Evolutionary conservation across 2,113 vertebrate species (phyloP).

Genomic region (Jacana jacana): DNA sequence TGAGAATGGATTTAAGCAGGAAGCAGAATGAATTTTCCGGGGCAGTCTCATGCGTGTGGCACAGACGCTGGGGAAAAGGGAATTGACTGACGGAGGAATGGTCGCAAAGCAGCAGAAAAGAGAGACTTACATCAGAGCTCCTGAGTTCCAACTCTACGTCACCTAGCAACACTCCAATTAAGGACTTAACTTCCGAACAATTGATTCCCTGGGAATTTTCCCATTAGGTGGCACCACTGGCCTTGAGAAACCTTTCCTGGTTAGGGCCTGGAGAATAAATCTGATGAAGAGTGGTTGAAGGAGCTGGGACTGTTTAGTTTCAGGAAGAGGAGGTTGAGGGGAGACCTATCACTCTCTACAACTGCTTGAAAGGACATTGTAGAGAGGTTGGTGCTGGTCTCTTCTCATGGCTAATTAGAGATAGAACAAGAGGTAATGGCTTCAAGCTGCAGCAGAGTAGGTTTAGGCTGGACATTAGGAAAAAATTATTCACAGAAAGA

Average conservation of each 20-base stretch:
- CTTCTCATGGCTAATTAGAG: too few relatives aligned
- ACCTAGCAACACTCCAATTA: constrained; percentile 48
- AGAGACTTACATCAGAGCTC: neutral
- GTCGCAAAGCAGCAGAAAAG: constrained; percentile 5
- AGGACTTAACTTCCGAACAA: constrained; percentile 6
- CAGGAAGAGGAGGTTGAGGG: too few relatives aligned
- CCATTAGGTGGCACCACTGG: constrained; percentile 69
- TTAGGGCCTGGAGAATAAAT: too few relatives aligned
- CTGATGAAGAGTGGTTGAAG: too few relatives aligned
- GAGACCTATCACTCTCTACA: too few relatives aligned
- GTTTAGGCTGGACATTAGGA: too few relatives aligned
- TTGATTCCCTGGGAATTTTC: constrained; percentile 32
- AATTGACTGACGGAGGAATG: neutral
- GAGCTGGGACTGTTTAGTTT: too few relatives aligned
- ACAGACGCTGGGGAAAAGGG: neutral
- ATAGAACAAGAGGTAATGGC: too few relatives aligned
- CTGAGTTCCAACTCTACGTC: constrained; percentile 3
- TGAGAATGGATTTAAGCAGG: neutral
- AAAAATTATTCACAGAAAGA: too few relatives aligned
- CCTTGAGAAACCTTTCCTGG: constrained; percentile 14
- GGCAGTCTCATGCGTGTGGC: neutral
- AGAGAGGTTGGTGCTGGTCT: too few relatives aligned
- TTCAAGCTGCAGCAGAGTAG: too few relatives aligned
- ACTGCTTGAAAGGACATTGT: too few relatives aligned
- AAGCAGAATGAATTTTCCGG: neutral